phyloP scores from a whole-genome alignment of 2,113 vertebrate genomes.

The Eptesicus fuscus region DNA sequence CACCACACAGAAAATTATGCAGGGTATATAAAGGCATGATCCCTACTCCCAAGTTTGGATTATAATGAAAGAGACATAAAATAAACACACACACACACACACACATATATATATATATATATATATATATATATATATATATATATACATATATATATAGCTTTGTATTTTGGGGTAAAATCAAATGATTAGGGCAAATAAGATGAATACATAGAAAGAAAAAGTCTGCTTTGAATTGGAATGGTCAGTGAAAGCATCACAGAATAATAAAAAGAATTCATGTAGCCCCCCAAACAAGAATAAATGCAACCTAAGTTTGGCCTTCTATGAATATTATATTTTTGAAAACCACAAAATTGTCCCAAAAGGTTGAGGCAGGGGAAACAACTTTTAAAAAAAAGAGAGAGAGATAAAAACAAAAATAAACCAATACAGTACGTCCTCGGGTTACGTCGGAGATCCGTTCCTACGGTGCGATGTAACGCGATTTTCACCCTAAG shows the following conservation, averaged over 20 bases:
- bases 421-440: background rate
- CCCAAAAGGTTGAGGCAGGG: background rate
- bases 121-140: background rate
- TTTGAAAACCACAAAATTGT: slow-evolving; percentile 35
- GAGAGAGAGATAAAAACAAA: background rate
- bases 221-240: slow-evolving; percentile 29
- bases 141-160: background rate
- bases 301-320: background rate
- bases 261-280: slow-evolving; percentile 30
- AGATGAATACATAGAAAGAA: slow-evolving; percentile 25
- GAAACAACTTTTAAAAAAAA: background rate
- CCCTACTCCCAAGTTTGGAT: slow-evolving; percentile 1
- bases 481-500: too few relatives aligned
- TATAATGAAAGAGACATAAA: slow-evolving; percentile 16
- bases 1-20: background rate
- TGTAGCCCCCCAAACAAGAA: background rate
- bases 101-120: too few relatives aligned
- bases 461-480: too few relatives aligned
- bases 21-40: background rate
- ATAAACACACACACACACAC: too few relatives aligned
- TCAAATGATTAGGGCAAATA: slow-evolving; percentile 28
- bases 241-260: background rate
- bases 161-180: background rate
- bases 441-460: too few relatives aligned
- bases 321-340: background rate